Evolutionary conservation across 1,140 invertebrate genomes (phyloP).

Genomic region (Drosophila kurseongensis): DNA sequence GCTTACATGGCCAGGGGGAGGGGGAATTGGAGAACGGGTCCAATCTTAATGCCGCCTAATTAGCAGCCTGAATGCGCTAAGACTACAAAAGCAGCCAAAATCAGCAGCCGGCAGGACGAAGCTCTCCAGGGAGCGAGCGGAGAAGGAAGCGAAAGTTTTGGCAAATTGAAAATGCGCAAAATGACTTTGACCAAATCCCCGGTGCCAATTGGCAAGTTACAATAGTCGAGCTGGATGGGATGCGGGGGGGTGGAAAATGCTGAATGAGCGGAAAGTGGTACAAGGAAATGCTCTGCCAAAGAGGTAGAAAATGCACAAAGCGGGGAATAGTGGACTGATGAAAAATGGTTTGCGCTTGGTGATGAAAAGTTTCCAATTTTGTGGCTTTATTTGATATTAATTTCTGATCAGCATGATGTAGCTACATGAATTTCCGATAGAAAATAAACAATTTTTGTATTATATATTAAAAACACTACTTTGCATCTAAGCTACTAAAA

Average conservation of each 20-base stretch:
- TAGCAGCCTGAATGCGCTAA: slow-evolving; percentile 81
- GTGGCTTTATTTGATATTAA: too few species aligned
- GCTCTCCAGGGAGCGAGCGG: slow-evolving; percentile 13
- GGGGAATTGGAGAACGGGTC: not conserved
- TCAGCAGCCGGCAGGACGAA: slow-evolving; percentile 20
- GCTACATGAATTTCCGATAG: not conserved
- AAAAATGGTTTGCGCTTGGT: not conserved
- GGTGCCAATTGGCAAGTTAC: slow-evolving; percentile 78
- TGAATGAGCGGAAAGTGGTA: slow-evolving; percentile 31
- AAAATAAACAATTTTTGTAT: too few species aligned
- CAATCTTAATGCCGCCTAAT: slow-evolving; percentile 75
- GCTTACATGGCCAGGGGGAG: slow-evolving; percentile 45
- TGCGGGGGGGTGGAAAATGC: slow-evolving; percentile 58
- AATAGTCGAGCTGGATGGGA: slow-evolving; percentile 23
- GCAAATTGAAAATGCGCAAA: slow-evolving; percentile 80
- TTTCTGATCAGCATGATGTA: not conserved
- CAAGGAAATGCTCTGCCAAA: slow-evolving; percentile 22
- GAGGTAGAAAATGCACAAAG: slow-evolving; percentile 13
- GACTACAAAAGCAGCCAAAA: slow-evolving; percentile 72
- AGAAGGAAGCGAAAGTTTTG: slow-evolving; percentile 59
- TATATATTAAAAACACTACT: too few species aligned
- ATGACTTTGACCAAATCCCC: slow-evolving; percentile 80
- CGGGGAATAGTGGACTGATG: slow-evolving; percentile 7
- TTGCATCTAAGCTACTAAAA: too few species aligned
- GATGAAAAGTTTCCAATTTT: not conserved